Percentiles rank a stretch among this genome's conserved stretches.
These are phyloP conservation scores for Molossus molossus DNA, from an alignment of 2,797 vertebrate species.

Conservation along the genomic window DNA sequence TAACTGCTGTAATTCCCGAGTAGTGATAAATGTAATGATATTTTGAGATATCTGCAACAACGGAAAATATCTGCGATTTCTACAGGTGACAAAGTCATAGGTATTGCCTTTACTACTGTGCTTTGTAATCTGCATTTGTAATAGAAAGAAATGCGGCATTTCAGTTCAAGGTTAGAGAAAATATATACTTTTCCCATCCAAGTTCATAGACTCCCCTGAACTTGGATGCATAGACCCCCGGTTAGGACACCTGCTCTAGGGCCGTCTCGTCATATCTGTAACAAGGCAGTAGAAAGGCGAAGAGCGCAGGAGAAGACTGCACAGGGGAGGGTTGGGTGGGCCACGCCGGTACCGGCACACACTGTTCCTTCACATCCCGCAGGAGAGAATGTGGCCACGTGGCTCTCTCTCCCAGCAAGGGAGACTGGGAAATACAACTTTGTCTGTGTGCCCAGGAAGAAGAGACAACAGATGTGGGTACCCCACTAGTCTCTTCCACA, in stretches of 20 bases:
- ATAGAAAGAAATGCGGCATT: background rate
- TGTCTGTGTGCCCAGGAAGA: background rate
- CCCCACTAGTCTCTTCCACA: background rate
- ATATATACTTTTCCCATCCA: background rate
- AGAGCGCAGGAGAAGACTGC: rapidly evolving
- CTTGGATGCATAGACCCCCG: background rate
- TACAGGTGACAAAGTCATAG: conserved; percentile 6
- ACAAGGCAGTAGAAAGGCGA: background rate
- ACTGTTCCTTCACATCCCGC: background rate
- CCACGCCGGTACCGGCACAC: background rate
- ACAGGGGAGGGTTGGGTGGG: background rate
- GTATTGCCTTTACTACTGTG: background rate
- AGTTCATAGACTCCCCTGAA: background rate
- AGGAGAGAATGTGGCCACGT: background rate
- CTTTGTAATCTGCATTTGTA: background rate
- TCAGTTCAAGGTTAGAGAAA: background rate
- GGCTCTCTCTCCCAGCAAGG: background rate
- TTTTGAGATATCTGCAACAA: conserved; percentile 75
- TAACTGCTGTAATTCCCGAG: conserved; percentile 61
- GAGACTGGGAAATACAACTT: background rate
- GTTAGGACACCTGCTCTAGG: background rate
- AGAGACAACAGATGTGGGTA: background rate
- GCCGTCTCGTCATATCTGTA: background rate
- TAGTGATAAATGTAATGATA: conserved; percentile 75
- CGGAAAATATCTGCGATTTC: conserved; percentile 74